These are phyloP conservation scores for Aeoliscus strigatus DNA, from an alignment of 2,797 vertebrate species.

Conservation along the genomic window DNA sequence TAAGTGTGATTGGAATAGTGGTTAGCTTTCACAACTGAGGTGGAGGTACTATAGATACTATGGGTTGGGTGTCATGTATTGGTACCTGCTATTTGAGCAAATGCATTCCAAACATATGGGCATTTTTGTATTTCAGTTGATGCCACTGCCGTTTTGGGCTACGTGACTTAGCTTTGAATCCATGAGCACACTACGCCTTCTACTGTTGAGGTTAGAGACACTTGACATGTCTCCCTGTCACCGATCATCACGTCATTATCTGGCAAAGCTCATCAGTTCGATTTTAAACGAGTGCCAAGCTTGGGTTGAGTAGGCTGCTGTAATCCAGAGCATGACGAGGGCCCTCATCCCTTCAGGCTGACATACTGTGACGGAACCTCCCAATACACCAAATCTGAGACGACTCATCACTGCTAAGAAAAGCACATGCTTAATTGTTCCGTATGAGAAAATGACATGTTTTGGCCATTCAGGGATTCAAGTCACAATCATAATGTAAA, in stretches of 20 bases:
- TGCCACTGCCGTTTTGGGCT: constrained; percentile 1
- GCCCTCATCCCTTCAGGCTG: constrained; percentile 40
- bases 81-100: too few relatives aligned
- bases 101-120: too few relatives aligned
- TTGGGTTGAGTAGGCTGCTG: constrained; percentile 22
- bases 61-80: too few relatives aligned
- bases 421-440: constrained; percentile 29
- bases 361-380: too few relatives aligned
- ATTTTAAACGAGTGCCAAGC: constrained; percentile 20
- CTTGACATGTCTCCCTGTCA: constrained; percentile 7
- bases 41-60: too few relatives aligned
- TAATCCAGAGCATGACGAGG: constrained; percentile 29
- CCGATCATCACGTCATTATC: constrained; percentile 12
- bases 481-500: constrained; percentile 17
- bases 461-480: constrained; percentile 12
- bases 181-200: constrained; percentile 13
- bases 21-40: too few relatives aligned
- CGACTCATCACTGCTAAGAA: constrained; percentile 19
- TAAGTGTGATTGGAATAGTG: too few relatives aligned
- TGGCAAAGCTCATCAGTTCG: constrained; percentile 8
- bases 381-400: constrained; percentile 13
- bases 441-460: constrained; percentile 7
- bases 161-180: constrained; percentile 18
- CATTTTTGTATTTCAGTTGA: not conserved
- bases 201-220: constrained; percentile 3